phyloP scores from a whole-genome alignment of 53 echinoderm and acorn worm species.

The Arbacia lixula region DNA sequence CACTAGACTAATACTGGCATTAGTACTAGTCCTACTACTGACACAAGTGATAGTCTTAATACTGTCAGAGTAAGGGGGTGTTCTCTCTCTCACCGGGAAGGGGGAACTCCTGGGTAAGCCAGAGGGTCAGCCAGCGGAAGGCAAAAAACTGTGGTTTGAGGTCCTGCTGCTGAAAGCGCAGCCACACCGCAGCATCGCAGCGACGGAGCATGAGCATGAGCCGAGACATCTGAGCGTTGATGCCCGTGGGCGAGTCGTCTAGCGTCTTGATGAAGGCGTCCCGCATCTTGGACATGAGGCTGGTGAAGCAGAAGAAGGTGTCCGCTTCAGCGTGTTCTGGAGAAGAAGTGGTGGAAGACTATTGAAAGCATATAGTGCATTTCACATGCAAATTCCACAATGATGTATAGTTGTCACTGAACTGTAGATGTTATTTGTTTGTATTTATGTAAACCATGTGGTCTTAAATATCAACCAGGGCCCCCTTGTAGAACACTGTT shows the following conservation, averaged over 20 bases:
- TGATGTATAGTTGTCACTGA: no score
- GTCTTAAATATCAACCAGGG: no score
- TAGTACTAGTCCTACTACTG: no score
- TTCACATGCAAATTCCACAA: no score
- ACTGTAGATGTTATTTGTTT: no score
- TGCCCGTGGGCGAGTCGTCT: constrained; percentile 88
- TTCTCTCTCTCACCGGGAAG: constrained; percentile 37
- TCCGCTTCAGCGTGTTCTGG: constrained; percentile 95
- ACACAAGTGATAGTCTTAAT: no score
- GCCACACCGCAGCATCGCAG: constrained; percentile 75
- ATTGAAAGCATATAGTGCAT: neutral
- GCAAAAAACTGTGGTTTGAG: constrained; percentile 91
- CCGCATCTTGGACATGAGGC: constrained; percentile 93
- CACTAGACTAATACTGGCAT: no score
- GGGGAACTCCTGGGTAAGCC: constrained; percentile 94
- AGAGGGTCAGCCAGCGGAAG: constrained; percentile 93
- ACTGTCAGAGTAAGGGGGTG: no score
- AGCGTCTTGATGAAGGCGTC: constrained; percentile 99
- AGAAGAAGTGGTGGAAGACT: neutral
- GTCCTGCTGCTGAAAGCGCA: constrained; percentile 69
- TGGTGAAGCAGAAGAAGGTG: constrained; percentile 99
- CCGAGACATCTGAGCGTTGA: constrained; percentile 91
- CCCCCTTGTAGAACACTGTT: no score
- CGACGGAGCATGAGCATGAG: constrained; percentile 79
- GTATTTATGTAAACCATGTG: no score